Percentiles rank a stretch among this genome's conserved stretches.
phyloP scores from a whole-genome alignment of 2,113 vertebrate species.

The Euleptes europaea region DNA sequence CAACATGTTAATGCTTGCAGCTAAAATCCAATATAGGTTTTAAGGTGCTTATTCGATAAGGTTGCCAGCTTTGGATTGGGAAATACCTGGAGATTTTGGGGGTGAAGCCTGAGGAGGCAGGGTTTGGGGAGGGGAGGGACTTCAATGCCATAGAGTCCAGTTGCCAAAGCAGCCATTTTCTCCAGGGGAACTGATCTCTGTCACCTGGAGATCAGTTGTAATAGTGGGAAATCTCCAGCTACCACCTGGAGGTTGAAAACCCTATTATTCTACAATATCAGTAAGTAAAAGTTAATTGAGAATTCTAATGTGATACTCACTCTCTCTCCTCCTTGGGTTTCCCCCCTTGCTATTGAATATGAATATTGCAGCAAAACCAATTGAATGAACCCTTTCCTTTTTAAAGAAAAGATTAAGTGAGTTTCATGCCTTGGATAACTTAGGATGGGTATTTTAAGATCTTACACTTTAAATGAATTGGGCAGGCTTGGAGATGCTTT shows the following conservation, averaged over 20 bases:
- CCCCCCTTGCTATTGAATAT: not conserved
- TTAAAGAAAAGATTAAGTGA: conserved; percentile 26
- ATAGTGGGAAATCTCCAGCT: too few species aligned
- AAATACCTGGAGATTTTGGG: too few species aligned
- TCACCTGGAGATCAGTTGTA: too few species aligned
- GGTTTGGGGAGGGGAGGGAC: too few species aligned
- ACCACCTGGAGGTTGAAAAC: too few species aligned
- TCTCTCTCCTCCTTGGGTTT: not conserved
- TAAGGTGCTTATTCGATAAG: not conserved
- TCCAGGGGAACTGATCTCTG: too few species aligned
- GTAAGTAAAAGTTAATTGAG: not conserved
- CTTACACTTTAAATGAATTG: conserved; percentile 35
- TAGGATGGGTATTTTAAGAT: conserved; percentile 42
- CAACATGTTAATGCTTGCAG: conserved; percentile 9
- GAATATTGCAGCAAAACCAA: conserved; percentile 25
- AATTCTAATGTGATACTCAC: not conserved
- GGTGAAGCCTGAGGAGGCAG: too few species aligned
- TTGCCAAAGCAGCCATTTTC: too few species aligned
- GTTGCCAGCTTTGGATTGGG: too few species aligned
- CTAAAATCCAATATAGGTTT: not conserved
- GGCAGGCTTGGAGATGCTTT: conserved; percentile 31
- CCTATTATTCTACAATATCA: conserved; percentile 4
- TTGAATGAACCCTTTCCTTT: conserved; percentile 23
- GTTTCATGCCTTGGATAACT: conserved; percentile 39
- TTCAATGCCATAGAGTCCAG: too few species aligned